Percentiles rank a stretch among this genome's conserved stretches.
phyloP scores from a whole-genome alignment of 2,113 vertebrate species.

The Murina feae region DNA sequence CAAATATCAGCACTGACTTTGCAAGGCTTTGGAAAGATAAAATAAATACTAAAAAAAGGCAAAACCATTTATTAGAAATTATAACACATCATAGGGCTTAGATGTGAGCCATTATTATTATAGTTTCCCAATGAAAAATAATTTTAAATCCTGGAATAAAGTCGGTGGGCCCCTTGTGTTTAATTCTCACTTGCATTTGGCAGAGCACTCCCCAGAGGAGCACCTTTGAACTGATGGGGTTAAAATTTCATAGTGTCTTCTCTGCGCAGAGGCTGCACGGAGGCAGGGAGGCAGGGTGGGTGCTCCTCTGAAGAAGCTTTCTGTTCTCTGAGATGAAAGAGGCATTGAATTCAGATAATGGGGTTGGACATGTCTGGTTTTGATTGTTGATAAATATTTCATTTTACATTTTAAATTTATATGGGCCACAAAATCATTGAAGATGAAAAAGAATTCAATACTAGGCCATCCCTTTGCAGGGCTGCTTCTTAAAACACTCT shows the following conservation, averaged over 20 bases:
- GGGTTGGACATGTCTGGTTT: slow-evolving; percentile 18
- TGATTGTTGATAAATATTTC: slow-evolving; percentile 75
- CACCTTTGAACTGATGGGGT: slow-evolving; percentile 21
- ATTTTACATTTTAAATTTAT: slow-evolving; percentile 73
- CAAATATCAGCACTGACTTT: slow-evolving; percentile 10
- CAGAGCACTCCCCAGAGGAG: not conserved
- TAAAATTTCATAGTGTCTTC: not conserved
- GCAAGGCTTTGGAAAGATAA: slow-evolving; percentile 2
- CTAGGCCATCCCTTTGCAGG: slow-evolving; percentile 37
- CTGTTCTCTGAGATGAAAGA: slow-evolving; percentile 60
- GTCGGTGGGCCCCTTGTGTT: not conserved
- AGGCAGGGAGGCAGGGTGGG: not conserved
- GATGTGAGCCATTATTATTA: not conserved
- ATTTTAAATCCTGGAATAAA: not conserved
- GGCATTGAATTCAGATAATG: slow-evolving; percentile 54
- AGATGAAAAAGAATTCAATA: slow-evolving; percentile 69
- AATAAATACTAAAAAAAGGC: not conserved
- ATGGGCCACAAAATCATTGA: slow-evolving; percentile 53
- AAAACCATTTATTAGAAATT: not conserved
- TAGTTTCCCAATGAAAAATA: slow-evolving; percentile 1
- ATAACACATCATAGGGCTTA: not conserved
- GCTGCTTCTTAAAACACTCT: slow-evolving; percentile 44
- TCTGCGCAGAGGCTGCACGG: not conserved
- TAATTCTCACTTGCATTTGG: not conserved
- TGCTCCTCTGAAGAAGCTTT: not conserved